Conservation (phyloP, 2,113 vertebrate genomes). For the Sterrhoptilus dennistouni region DNA sequence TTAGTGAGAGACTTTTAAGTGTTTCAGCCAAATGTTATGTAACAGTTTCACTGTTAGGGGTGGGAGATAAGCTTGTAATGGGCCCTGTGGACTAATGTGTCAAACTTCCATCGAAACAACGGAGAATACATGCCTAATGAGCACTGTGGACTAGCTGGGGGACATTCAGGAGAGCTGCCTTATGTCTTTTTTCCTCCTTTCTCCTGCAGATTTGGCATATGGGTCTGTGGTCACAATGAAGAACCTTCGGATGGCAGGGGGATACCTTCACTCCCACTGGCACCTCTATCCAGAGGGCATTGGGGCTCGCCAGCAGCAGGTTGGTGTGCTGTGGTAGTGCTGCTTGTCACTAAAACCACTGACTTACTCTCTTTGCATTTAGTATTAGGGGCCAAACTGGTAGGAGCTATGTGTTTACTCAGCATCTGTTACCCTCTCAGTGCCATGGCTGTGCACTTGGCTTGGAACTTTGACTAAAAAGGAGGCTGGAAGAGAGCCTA, state of each 20-base stretch:
- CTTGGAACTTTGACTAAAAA: background rate
- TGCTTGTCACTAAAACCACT: background rate
- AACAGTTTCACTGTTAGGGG: background rate
- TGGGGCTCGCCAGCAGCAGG: slow-evolving; percentile 93
- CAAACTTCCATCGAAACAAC: background rate
- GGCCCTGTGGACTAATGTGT: background rate
- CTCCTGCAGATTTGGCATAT: slow-evolving; percentile 86
- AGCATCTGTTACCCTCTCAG: background rate
- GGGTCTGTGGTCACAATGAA: slow-evolving; percentile 92
- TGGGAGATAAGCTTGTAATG: background rate
- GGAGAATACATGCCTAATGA: background rate
- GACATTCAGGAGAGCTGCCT: background rate
- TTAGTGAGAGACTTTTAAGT: background rate
- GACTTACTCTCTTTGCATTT: background rate
- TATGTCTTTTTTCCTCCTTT: background rate
- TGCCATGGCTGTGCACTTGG: background rate
- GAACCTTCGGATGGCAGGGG: slow-evolving; percentile 92
- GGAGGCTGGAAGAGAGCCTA: background rate
- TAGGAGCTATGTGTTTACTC: background rate
- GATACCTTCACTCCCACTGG: slow-evolving; percentile 96
- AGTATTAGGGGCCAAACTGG: background rate
- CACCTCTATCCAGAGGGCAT: slow-evolving; percentile 94
- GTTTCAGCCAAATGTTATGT: background rate
- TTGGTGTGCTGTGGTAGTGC: slow-evolving; percentile 32
- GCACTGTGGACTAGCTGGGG: background rate